These are phyloP conservation scores for Colossoma macropomum DNA, from an alignment of 2,113 vertebrate species.

Conservation along the genomic window DNA sequence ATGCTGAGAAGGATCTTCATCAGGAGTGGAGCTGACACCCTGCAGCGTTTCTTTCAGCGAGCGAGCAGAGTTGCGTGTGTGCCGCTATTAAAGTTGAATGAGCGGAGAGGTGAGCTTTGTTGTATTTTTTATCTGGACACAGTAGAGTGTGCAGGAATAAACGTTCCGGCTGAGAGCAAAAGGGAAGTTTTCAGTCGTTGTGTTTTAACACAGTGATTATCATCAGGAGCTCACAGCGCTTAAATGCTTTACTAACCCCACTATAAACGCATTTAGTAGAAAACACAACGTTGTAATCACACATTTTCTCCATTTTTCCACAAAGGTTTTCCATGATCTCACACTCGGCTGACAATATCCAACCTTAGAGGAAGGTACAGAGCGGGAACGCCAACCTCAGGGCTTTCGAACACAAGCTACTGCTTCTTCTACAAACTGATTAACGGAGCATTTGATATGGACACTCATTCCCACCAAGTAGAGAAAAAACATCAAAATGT, in stretches of 20 bases:
- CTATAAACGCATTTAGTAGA: background rate
- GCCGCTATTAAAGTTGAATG: constrained; percentile 40
- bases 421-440: too few species aligned
- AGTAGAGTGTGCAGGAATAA: constrained; percentile 20
- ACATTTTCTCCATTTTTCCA: background rate
- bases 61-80: background rate
- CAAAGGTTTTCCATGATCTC: background rate
- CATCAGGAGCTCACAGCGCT: background rate
- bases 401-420: too few species aligned
- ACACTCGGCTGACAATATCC: too few species aligned
- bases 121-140: constrained; percentile 52
- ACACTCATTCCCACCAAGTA: too few species aligned
- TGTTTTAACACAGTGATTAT: background rate
- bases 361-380: background rate
- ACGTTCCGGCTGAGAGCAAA: constrained; percentile 20
- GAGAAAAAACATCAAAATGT: too few species aligned
- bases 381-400: background rate
- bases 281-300: background rate
- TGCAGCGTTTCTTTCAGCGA: background rate
- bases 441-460: too few species aligned
- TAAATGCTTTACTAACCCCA: too few species aligned
- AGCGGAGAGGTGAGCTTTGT: constrained; percentile 37
- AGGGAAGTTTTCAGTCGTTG: background rate
- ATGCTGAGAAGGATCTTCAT: constrained; percentile 28
- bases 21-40: constrained; percentile 41